Percentiles rank a stretch among this genome's conserved stretches.
These are phyloP conservation scores for Eurytoma californica DNA, from an alignment of 2,888 invertebrate species.

Conservation along the genomic window DNA sequence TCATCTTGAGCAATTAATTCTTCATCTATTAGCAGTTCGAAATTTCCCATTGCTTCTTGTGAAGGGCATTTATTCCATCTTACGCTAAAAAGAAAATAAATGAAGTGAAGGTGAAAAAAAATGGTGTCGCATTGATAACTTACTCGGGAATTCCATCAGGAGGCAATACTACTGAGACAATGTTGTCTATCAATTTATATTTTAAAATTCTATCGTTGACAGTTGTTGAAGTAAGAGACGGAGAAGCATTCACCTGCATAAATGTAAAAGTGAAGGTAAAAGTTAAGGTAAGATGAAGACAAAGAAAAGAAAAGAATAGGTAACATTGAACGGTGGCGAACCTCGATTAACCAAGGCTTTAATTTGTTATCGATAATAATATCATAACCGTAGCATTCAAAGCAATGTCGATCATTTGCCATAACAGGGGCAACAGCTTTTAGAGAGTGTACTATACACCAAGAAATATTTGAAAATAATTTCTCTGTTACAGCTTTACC, in stretches of 20 bases:
- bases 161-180: slow-evolving; percentile 91
- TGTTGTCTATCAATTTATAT: slow-evolving; percentile 94
- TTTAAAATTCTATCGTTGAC: slow-evolving; percentile 95
- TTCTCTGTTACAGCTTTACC: slow-evolving; percentile 92
- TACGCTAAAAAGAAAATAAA: slow-evolving; percentile 76
- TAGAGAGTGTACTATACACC: slow-evolving; percentile 93
- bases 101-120: neutral
- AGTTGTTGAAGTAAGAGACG: slow-evolving; percentile 95
- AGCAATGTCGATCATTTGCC: slow-evolving; percentile 94
- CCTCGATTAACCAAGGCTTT: slow-evolving; percentile 83
- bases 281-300: neutral
- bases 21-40: slow-evolving; percentile 90
- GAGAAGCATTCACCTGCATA: slow-evolving; percentile 91
- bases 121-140: slow-evolving; percentile 64
- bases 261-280: neutral
- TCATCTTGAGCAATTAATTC: slow-evolving; percentile 84
- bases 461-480: slow-evolving; percentile 91
- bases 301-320: neutral
- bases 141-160: slow-evolving; percentile 92
- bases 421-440: slow-evolving; percentile 95
- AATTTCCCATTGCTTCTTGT: slow-evolving; percentile 86
- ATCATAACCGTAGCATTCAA: slow-evolving; percentile 96
- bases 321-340: neutral
- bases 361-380: slow-evolving; percentile 95
- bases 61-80: slow-evolving; percentile 90